phyloP scores from a whole-genome alignment of 2,113 vertebrate genomes.

The Coptodon rendalli region DNA sequence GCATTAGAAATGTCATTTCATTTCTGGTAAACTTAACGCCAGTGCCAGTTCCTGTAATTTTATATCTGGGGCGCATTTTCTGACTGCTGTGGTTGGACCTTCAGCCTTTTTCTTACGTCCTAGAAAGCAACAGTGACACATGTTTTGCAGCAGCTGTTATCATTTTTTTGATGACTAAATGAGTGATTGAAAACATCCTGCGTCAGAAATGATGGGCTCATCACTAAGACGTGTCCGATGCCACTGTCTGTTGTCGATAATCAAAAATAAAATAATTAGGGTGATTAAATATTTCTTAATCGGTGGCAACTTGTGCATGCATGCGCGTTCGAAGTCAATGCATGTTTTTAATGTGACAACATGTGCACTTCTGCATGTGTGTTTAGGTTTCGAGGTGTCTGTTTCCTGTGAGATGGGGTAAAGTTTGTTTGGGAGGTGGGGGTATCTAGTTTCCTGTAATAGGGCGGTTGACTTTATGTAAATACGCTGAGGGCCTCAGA shows the following conservation, averaged over 20 bases:
- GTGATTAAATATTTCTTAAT: background rate
- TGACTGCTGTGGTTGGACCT: background rate
- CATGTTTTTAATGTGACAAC: background rate
- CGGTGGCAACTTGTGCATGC: accelerated
- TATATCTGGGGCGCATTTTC: background rate
- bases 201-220: background rate
- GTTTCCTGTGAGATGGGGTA: slow-evolving; percentile 1
- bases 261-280: background rate
- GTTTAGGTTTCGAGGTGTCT: background rate
- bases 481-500: slow-evolving; percentile 4
- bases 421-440: background rate
- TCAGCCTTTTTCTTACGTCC: background rate
- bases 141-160: background rate
- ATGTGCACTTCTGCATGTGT: background rate
- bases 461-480: slow-evolving; percentile 16
- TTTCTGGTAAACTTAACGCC: background rate
- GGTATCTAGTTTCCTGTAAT: slow-evolving; percentile 32
- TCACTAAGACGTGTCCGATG: background rate
- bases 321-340: background rate
- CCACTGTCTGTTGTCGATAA: background rate
- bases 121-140: background rate
- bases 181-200: background rate
- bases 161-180: background rate
- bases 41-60: background rate
- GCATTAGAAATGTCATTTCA: background rate